A percentile compares a stretch with the other conserved stretches of the same genome.
Conservation (phyloP, 1,140 invertebrate species). For the Pseudomyrmex pallidus region DNA sequence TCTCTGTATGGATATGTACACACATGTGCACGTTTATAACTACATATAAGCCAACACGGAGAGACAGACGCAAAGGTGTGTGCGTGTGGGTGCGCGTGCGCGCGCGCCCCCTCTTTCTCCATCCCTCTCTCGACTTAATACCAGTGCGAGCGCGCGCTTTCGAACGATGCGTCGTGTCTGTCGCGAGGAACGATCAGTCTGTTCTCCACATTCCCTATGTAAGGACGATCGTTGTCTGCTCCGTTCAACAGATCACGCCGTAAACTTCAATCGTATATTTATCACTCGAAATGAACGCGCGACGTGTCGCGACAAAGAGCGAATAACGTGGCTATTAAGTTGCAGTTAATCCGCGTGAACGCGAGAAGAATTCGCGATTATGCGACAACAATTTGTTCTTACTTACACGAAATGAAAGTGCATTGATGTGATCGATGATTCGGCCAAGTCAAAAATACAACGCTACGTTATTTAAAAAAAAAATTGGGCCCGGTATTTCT, state of each 20-base stretch:
- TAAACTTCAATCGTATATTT: conserved; percentile 21
- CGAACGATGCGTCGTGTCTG: conserved; percentile 70
- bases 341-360: neutral
- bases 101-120: conserved; percentile 37
- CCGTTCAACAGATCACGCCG: conserved; percentile 50
- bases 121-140: conserved; percentile 69
- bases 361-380: neutral
- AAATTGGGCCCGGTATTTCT: neutral
- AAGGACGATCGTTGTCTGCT: conserved; percentile 63
- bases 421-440: conserved; percentile 30
- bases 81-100: neutral
- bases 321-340: neutral
- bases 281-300: too few species aligned
- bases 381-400: neutral
- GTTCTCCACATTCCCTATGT: conserved; percentile 74
- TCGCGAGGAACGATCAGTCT: conserved; percentile 71
- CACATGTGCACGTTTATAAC: neutral
- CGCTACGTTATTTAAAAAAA: neutral
- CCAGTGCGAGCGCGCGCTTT: conserved; percentile 74
- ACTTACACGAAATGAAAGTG: conserved; percentile 1
- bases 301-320: neutral
- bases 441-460: conserved; percentile 8
- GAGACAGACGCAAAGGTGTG: too few species aligned
- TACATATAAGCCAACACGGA: too few species aligned
- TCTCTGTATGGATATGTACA: conserved; percentile 47